A percentile compares a stretch with the other conserved stretches of the same genome.
These are phyloP conservation scores for Siphamia tubifer DNA, from an alignment of 2,113 vertebrate species.

Conservation along the genomic window DNA sequence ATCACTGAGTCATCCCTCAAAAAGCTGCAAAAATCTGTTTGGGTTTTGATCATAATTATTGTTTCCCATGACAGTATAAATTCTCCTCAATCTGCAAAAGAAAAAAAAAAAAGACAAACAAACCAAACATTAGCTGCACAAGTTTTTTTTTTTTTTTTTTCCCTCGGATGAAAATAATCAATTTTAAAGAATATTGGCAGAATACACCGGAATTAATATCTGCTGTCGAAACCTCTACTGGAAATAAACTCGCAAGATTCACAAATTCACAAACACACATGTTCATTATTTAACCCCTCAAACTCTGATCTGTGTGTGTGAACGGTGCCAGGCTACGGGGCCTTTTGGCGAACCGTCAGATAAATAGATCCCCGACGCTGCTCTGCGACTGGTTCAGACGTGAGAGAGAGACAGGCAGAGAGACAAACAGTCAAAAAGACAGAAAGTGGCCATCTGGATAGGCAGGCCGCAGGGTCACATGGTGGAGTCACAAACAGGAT, in stretches of 20 bases:
- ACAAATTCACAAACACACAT: background rate
- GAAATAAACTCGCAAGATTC: conserved; percentile 6
- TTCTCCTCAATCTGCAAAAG: background rate
- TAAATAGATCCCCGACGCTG: conserved; percentile 13
- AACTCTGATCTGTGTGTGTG: background rate
- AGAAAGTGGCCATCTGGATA: conserved; percentile 69
- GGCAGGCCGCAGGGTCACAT: conserved; percentile 62
- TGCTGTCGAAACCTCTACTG: background rate
- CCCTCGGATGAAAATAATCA: background rate
- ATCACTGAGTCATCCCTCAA: background rate
- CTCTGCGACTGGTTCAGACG: conserved; percentile 1
- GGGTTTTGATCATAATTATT: background rate
- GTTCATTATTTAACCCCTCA: conserved; percentile 14
- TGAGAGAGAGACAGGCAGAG: conserved; percentile 4
- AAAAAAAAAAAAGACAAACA: too few relatives aligned
- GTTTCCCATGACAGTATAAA: background rate
- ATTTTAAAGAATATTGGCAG: background rate
- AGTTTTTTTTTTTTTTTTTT: too few relatives aligned
- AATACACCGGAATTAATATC: background rate
- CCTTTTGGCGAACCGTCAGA: conserved; percentile 26
- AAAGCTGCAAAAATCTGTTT: background rate
- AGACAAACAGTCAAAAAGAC: conserved; percentile 22
- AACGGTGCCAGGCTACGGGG: background rate
- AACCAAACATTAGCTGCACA: background rate
- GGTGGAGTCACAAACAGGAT: conserved; percentile 52